A percentile compares a stretch with the other conserved stretches of the same genome.
phyloP scores from a whole-genome alignment of 1,140 invertebrate species.

The Ptiloglossa arizonensis region DNA sequence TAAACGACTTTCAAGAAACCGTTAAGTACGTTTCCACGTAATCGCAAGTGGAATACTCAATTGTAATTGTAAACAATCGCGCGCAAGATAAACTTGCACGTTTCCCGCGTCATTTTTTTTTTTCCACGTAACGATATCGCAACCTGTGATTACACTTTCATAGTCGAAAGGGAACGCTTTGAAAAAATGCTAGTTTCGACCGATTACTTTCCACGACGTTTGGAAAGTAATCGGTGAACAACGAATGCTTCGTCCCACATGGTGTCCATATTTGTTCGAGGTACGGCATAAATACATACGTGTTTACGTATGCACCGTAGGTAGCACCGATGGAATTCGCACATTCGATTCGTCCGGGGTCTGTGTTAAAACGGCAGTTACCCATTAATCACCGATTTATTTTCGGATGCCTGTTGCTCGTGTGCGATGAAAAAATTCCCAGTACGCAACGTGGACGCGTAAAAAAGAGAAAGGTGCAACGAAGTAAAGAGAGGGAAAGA shows the following conservation, averaged over 20 bases:
- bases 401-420: conserved; percentile 19
- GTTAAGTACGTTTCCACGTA: background rate
- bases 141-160: background rate
- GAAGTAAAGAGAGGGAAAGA: background rate
- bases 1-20: background rate
- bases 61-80: background rate
- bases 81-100: background rate
- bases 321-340: background rate
- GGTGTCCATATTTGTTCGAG: conserved; percentile 6
- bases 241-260: background rate
- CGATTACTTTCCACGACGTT: no score
- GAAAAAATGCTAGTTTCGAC: no score
- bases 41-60: no score
- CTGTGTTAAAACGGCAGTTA: background rate
- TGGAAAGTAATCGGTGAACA: background rate
- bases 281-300: background rate
- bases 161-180: background rate
- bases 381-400: background rate
- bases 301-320: conserved; percentile 26
- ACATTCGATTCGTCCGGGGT: background rate
- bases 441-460: no score
- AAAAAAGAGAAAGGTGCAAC: background rate
- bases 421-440: background rate
- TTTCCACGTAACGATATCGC: background rate
- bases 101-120: background rate